Base-by-base conservation (phyloP, 2,797 vertebrate genomes). In the Poecilia velifera region DNA sequence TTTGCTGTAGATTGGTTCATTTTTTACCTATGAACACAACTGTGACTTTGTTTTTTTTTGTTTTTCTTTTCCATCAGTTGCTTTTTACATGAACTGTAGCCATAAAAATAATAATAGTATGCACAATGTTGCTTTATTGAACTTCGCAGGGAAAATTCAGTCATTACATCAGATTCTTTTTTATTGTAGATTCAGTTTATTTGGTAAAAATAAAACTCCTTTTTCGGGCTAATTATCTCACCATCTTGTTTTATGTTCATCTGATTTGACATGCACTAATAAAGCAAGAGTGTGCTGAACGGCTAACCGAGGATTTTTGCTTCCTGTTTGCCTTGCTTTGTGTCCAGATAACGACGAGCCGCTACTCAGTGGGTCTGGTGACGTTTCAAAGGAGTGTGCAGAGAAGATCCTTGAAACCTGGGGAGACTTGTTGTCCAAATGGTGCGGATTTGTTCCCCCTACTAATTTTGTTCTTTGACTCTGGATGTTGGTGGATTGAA, bases 341-440 rank as follows among this genome's bases (percentile, higher is more conserved):
- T 88, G n/a, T 87, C 90, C 92, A 99, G 98, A 99, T 95, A 99
- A 99, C 0, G 98, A 99, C 10, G 98, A 99, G 75, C 98, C 98
- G 0, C 95, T 99, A 74, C 93, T 99, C 86, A 99, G 98, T 74
- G 98, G 98, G 74, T 99, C 97, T 49, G 98, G 98, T 64, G 98
- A 99, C 49, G 98, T 99, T 86, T 99, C 98, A 83, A 99, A 99
- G 94, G 98, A 99, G 93, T 99, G 98, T 88, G 98, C 97, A 1
- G 98, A 99, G 94, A 99, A 99, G 95, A 99, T 99, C 86, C 96
- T 99, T 80, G 98, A 99, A 95, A 99, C 98, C 0, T 99, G 98
- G 98, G 98, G 98, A 92, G 98, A 99, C 82, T 94, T 99, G 73
- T 91, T 99, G 85, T 97, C 98, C 76, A 99, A 98, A 91, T 99